Base-by-base conservation (phyloP, 1,140 invertebrate species). In the Musca vetustissima region DNA sequence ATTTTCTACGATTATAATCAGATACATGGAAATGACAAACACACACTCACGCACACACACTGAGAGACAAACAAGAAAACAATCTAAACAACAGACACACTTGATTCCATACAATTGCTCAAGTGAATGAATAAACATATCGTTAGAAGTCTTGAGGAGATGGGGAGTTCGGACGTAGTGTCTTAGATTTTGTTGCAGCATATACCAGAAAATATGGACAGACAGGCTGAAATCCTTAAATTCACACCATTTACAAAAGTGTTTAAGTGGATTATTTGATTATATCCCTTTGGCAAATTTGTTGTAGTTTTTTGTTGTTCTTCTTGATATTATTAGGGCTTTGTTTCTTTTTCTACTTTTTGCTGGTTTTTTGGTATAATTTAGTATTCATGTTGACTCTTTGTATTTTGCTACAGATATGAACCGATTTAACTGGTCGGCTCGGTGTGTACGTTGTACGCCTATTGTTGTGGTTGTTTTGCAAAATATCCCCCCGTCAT, bases 231-330 rank as follows among this genome's bases (percentile, higher is more conserved):
- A 24, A 59, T 59, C 55, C 25, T 9, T 14, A 59, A 59, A 59
- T 59, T 59, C 24, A 17, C 55, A 59, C 55, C 55, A 59, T 59
- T 59, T n/a, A 28, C 22, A 28, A 59, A 43, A 59, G 25, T 59
- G 24, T 59, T 59, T 59, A 32, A 28, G 55, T 59, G 55, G 55
- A 59, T 59, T 59, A 59, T n/a, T 59, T 28, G n/a, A 28, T n/a
- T 28, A 59, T 7, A 32, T 17, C 24, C 2, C 55, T 13, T 22
- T 17, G 17, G 9, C 17, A 21, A 19, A 21, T 52, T 52, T 52
- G 17, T 52, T 52, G 21, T 52, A 21, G 21, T 21, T 22, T n/a
- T n/a, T n/a, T n/a, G 2, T 28, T 28, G 49, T 6, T 11, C 17
- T 52, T 52, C 2, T 52, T 22, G 17, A 6, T 19, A 7, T 19